A percentile compares a stretch with the other conserved stretches of the same genome.
Evolutionary conservation across 2,888 invertebrate species (phyloP).

Genomic region (Chrysina gloriosa): DNA sequence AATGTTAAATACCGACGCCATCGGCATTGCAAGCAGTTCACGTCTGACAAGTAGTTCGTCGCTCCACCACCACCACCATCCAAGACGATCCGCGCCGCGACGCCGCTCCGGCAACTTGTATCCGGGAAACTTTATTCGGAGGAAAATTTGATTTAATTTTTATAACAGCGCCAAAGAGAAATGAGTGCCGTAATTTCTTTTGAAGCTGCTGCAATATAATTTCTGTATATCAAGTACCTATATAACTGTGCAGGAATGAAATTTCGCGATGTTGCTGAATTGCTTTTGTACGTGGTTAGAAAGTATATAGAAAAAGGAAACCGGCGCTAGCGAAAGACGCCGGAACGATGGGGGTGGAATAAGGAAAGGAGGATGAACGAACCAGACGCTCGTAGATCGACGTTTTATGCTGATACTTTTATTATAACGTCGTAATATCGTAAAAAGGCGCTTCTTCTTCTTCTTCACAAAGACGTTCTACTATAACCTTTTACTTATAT

Average conservation of each 20-base stretch:
- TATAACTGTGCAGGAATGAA: slow-evolving; percentile 53
- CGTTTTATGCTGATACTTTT: slow-evolving; percentile 28
- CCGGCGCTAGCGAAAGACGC: neutral
- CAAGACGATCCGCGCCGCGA: slow-evolving; percentile 44
- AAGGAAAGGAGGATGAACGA: neutral
- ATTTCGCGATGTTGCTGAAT: slow-evolving; percentile 56
- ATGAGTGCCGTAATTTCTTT: slow-evolving; percentile 66
- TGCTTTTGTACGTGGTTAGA: slow-evolving; percentile 38
- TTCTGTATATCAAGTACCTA: slow-evolving; percentile 63
- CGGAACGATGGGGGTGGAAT: neutral
- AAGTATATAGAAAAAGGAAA: neutral
- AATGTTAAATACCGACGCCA: too few relatives aligned
- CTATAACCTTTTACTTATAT: neutral
- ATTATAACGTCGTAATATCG: slow-evolving; percentile 17
- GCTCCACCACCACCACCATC: slow-evolving; percentile 23
- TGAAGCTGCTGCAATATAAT: slow-evolving; percentile 65
- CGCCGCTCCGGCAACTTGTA: slow-evolving; percentile 59
- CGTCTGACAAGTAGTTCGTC: neutral
- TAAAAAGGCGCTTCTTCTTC: slow-evolving; percentile 9
- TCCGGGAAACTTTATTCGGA: slow-evolving; percentile 65
- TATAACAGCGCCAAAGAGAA: slow-evolving; percentile 64
- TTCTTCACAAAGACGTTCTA: neutral
- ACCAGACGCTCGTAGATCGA: slow-evolving; percentile 2
- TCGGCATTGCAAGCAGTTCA: too few relatives aligned
- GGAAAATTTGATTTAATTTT: slow-evolving; percentile 66